Evolutionary conservation across 2,797 vertebrate genomes (phyloP).

Genomic region (Ptychadena robeensis): DNA sequence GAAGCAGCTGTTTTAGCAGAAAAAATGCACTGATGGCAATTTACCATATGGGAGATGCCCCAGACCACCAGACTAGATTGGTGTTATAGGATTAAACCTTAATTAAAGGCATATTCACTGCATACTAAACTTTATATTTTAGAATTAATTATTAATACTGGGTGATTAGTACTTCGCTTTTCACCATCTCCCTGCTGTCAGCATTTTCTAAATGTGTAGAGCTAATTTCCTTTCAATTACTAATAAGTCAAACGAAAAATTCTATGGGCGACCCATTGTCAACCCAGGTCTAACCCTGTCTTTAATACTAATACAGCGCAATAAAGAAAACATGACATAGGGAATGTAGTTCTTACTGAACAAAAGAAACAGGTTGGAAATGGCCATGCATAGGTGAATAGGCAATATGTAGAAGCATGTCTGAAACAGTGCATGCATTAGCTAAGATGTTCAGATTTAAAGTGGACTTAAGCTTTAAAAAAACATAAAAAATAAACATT

Average conservation of each 20-base stretch:
- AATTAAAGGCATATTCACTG: neutral
- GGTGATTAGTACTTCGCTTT: neutral
- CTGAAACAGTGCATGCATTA: no score
- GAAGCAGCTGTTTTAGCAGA: conserved; percentile 11
- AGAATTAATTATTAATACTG: conserved; percentile 23
- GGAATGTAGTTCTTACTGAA: no score
- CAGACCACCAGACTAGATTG: neutral
- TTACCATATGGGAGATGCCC: conserved; percentile 16
- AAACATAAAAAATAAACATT: no score
- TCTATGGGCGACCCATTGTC: neutral
- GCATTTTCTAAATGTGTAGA: neutral
- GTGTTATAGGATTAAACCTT: neutral
- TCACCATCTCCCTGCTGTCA: neutral
- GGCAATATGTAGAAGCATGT: no score
- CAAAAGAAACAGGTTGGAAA: no score
- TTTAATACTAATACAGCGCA: neutral
- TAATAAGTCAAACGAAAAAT: neutral
- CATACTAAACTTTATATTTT: neutral
- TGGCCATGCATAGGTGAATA: no score
- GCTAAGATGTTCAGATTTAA: no score
- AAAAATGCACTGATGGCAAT: conserved; percentile 11
- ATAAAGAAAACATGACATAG: no score
- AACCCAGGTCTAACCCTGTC: neutral
- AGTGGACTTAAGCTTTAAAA: no score
- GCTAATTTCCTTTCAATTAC: neutral